These are phyloP conservation scores for Dasysyrphus tricinctus DNA, from an alignment of 2,888 invertebrate genomes.

Conservation along the genomic window DNA sequence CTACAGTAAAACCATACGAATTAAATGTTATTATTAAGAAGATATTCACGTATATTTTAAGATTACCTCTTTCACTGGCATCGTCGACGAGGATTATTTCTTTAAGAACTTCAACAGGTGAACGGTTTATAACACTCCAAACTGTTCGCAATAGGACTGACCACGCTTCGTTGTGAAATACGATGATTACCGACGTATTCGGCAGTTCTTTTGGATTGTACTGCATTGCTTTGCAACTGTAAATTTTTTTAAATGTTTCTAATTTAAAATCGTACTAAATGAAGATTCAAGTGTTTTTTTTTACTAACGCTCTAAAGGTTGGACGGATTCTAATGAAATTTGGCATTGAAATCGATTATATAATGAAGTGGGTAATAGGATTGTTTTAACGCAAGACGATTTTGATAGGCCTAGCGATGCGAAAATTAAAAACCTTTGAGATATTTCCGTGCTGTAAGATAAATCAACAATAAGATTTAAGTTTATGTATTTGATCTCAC, in stretches of 20 bases:
- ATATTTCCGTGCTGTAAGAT: no score
- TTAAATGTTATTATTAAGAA: not conserved
- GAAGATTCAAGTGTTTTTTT: no score
- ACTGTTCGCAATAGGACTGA: constrained; percentile 97
- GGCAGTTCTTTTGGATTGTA: constrained; percentile 87
- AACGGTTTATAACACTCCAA: constrained; percentile 95
- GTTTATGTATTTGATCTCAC: no score
- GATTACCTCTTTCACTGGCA: constrained; percentile 91
- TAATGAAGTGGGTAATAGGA: no score
- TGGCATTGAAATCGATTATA: no score
- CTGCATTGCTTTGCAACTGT: constrained; percentile 86
- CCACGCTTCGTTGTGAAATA: constrained; percentile 99
- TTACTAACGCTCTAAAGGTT: no score
- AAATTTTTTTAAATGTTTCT: not conserved
- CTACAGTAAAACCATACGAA: constrained; percentile 81
- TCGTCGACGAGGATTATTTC: constrained; percentile 96
- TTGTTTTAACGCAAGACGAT: no score
- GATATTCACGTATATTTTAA: not conserved
- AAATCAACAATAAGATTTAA: no score
- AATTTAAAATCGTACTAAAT: no score
- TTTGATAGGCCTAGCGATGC: no score
- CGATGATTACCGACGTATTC: constrained; percentile 95
- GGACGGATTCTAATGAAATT: no score
- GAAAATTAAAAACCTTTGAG: no score
- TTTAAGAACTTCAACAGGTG: constrained; percentile 89